Evolutionary conservation across 2,797 vertebrate species (phyloP).

Genomic region (Neosalanx taihuensis): DNA sequence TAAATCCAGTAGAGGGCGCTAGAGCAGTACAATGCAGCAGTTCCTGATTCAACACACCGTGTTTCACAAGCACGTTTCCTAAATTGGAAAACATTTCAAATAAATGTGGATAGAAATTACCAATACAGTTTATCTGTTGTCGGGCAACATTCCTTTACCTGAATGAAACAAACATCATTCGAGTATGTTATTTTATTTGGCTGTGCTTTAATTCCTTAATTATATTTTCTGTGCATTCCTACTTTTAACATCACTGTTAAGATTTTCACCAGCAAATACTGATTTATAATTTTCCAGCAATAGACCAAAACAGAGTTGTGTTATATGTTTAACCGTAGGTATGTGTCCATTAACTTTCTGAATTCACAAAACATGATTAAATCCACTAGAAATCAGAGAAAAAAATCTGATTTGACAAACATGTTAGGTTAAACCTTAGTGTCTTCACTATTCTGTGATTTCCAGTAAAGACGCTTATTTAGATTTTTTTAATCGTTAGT

Average conservation of each 20-base stretch:
- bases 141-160: too few relatives aligned
- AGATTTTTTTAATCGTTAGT: conserved; percentile 68
- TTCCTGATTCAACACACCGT: background rate
- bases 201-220: background rate
- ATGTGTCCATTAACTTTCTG: conserved; percentile 16
- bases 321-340: conserved; percentile 23
- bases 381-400: conserved; percentile 24
- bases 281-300: conserved; percentile 38
- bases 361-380: conserved; percentile 35
- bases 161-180: background rate
- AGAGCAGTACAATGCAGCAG: conserved; percentile 40
- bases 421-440: conserved; percentile 9
- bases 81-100: too few relatives aligned
- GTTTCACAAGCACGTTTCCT: too few relatives aligned
- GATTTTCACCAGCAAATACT: conserved; percentile 44
- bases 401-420: background rate
- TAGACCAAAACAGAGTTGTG: conserved; percentile 29
- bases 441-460: conserved; percentile 30
- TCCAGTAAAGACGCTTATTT: conserved; percentile 59
- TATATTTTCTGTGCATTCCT: background rate
- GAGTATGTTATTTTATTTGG: background rate
- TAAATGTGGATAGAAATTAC: too few relatives aligned
- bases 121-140: too few relatives aligned
- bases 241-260: background rate
- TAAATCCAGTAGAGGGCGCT: conserved; percentile 57